Evolutionary conservation across 1,140 invertebrate species (phyloP), one percentile per base, ranked within the genome.

Genomic region (Ericerus pela): DNA sequence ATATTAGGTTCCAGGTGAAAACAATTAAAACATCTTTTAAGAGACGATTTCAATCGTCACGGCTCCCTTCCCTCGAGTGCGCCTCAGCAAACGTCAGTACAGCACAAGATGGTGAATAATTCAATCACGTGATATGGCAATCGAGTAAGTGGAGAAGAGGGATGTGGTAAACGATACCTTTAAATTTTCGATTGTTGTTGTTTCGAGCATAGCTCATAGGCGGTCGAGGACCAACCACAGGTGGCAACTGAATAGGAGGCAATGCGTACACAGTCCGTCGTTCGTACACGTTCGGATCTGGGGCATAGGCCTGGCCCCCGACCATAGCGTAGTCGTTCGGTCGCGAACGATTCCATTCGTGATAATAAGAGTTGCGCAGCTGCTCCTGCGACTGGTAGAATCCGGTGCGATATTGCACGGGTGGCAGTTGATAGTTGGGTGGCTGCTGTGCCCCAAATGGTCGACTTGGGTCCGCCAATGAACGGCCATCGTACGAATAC

Each of bases 221-320:
- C 37, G 6, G 37, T 8, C 37, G 14, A 41, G 6, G 5, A 5
- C 14, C 4, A 16, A 18, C 14, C 20, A 41, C 10, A 24, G 54
- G 30, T 2, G 58, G 58, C 12, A 59, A 24, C 20, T 27, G 55
- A 54, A 59, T 41, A 1, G 58, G 58, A 8, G 58, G 58, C 11
- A 59, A 41, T 10, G 58, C 58, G 27, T 57, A 51, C 12, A 51
- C 36, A 5, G 55, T 57, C 51, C 36, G 57, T 8, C 30, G 31
- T n/a, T 36, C 52, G 22, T 33, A 12, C n/a, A 16, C 10, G 22
- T 38, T 54, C 16, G 51, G 55, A 51, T 57, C 52, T 14, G 11
- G 8, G 1, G 18, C 18, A 22, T 31, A 31, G 16, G 24, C 36
- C 22, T 53, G 52, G 22, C 16, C 29, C 22, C 14, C 14, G n/a